Base-by-base conservation (phyloP, 1,140 invertebrate species). In the Wasmannia auropunctata region DNA sequence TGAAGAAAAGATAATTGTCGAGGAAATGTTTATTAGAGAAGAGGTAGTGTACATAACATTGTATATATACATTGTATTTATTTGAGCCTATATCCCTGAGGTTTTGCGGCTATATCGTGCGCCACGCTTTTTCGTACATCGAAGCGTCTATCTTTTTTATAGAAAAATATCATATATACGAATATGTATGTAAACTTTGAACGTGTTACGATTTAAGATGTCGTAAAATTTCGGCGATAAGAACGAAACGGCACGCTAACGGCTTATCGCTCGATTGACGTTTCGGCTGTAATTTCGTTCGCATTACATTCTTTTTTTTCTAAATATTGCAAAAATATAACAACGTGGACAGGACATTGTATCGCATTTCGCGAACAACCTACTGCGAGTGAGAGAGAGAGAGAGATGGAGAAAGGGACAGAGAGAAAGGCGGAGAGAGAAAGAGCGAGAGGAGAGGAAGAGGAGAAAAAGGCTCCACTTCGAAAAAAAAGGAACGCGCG, bases 191-290 rank as follows among this genome's bases (percentile, higher is more conserved):
- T 8, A 51, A 72, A 49, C 10, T 51, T 51, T 0, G 11, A 5
- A 51, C 16, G 2, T 28, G 34, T 25, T 28, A 37, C 16, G n/a
- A 74, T 1, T 31, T 37, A 51, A 58, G 51, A 8, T 10, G 0
- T 67, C 40, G 40, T 80, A 67, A 67, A 67, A 80, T 25, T 77
- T 80, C 31, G 43, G 7, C 28, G 76, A 80, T 80, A 80, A 80
- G 62, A 51, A 67, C 60, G 31, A 22, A 54, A 51, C 31, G 11
- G 19, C 31, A 3, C 14, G 43, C n/a, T 11, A 37, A 79, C 62
- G 1, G 11, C 62, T 80, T 80, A 80, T 67, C 62, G 14, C 14
- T 63, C 25, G 4, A 10, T n/a, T 60, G 28, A 19, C 60, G 11
- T n/a, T 51, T 10, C 31, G 60, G 8, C 43, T n/a, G 76, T 37